Evolutionary conservation across 2,797 vertebrate genomes (phyloP), one percentile per base, ranked within the genome.

Genomic region (Gephyroberyx darwinii): DNA sequence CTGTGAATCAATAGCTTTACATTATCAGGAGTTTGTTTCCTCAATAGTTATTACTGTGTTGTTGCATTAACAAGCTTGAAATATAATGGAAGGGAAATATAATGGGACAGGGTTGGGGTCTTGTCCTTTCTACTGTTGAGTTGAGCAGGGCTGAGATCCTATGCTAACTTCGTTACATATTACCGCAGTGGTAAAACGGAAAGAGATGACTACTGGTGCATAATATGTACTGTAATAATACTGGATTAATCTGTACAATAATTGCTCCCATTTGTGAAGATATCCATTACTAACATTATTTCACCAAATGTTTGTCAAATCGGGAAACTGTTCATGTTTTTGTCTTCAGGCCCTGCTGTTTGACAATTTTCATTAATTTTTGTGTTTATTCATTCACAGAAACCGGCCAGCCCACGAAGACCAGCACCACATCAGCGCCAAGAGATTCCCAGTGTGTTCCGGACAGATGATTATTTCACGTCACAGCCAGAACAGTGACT

Each of bases 391-490:
- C 17, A 3, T 31, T 76, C 20, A 1, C 92, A 94, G 96, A 97
- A 94, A 93, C 90, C 95, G 0, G 84, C 95, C 78, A 92, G 95
- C 74, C 87, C 94, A 17, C 92, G 93, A 84, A 92, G 93, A 72
- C 90, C 85, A 80, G 78, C 80, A 53, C 92, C 87, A 55, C 78
- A 88, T 8, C 90, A 89, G 5, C 86, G 68, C 13, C 96, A 94
- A 74, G 95, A 96, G 57, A 87, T 95, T 67, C 96, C 96, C 8
- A 83, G 82, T 14, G 94, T 99, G 74, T 99, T 99, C 86, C 95
- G 87, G 81, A 96, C 97, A 33, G 96, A 99, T 33, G 96, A 98
- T 82, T 96, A 95, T 82, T 98, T 99, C 80, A 94, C 94, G 0
- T 87, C 94, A n/a, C 86, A 93, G 67, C 69, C 92, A 58, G 93